A percentile compares a stretch with the other conserved stretches of the same genome.
Conservation (phyloP, 2,113 vertebrate species). For the Cinclus cinclus region DNA sequence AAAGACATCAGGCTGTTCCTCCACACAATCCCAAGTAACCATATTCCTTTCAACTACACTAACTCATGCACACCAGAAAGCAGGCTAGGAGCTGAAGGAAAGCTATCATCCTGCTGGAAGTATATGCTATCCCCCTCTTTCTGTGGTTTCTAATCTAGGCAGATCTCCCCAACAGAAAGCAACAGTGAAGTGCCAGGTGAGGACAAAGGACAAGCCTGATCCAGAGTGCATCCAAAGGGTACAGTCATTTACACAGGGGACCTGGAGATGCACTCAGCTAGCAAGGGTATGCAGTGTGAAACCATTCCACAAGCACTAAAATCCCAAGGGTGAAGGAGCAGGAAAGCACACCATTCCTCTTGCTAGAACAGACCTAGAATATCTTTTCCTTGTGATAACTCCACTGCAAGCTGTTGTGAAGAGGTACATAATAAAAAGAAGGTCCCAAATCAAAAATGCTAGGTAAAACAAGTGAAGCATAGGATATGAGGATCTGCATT, state of each 20-base stretch:
- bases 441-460: neutral
- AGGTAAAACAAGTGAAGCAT: neutral
- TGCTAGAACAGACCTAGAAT: neutral
- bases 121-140: neutral
- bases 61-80: neutral
- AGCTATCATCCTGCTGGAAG: neutral
- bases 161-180: neutral
- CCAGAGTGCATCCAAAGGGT: neutral
- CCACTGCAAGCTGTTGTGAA: neutral
- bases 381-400: neutral
- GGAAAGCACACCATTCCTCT: neutral
- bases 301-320: neutral
- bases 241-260: fast-evolving
- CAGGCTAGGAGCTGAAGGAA: neutral
- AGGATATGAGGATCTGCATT: neutral
- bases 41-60: neutral
- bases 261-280: neutral
- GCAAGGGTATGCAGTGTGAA: neutral
- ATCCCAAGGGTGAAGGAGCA: neutral
- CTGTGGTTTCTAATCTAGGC: neutral
- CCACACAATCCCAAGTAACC: neutral
- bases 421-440: neutral
- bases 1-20: neutral
- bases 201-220: neutral
- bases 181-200: neutral